A percentile compares a stretch with the other conserved stretches of the same genome.
These are phyloP conservation scores for Rutpela maculata DNA, from an alignment of 2,888 invertebrate genomes.

Conservation along the genomic window DNA sequence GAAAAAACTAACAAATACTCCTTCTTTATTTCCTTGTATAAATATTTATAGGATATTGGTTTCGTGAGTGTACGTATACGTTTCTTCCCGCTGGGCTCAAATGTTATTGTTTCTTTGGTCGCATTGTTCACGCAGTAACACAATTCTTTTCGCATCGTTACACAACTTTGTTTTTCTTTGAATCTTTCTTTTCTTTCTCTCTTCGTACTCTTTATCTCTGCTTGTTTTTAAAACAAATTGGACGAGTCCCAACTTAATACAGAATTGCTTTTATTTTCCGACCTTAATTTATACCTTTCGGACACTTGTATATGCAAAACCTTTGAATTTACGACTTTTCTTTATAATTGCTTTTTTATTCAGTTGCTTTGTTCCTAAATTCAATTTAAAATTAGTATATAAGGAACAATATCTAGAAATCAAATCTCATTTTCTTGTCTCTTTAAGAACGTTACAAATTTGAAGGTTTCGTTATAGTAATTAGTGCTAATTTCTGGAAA, in stretches of 20 bases:
- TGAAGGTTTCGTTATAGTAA: too few relatives aligned
- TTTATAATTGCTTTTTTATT: slow-evolving; percentile 23
- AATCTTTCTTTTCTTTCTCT: slow-evolving; percentile 51
- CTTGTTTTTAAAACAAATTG: slow-evolving; percentile 23
- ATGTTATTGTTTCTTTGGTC: slow-evolving; percentile 61
- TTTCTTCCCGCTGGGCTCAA: slow-evolving; percentile 31
- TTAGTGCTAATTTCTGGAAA: too few relatives aligned
- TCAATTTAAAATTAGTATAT: slow-evolving; percentile 20
- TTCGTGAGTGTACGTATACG: slow-evolving; percentile 34
- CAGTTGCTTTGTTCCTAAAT: slow-evolving; percentile 7
- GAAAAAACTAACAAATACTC: not conserved
- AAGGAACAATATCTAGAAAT: not conserved
- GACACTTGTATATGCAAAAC: slow-evolving; percentile 26
- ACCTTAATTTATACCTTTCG: slow-evolving; percentile 27
- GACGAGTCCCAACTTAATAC: slow-evolving; percentile 20
- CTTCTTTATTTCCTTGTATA: slow-evolving; percentile 7
- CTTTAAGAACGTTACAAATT: too few relatives aligned
- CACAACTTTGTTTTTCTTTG: slow-evolving; percentile 47
- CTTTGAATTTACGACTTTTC: slow-evolving; percentile 29
- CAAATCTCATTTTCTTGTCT: not conserved
- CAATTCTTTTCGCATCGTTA: slow-evolving; percentile 59
- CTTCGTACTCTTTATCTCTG: slow-evolving; percentile 13
- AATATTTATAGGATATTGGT: slow-evolving; percentile 36
- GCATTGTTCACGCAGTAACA: slow-evolving; percentile 58
- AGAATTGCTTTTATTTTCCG: slow-evolving; percentile 15